Evolutionary conservation across 2,113 vertebrate genomes (phyloP).

Genomic region (Bubo scandiacus): DNA sequence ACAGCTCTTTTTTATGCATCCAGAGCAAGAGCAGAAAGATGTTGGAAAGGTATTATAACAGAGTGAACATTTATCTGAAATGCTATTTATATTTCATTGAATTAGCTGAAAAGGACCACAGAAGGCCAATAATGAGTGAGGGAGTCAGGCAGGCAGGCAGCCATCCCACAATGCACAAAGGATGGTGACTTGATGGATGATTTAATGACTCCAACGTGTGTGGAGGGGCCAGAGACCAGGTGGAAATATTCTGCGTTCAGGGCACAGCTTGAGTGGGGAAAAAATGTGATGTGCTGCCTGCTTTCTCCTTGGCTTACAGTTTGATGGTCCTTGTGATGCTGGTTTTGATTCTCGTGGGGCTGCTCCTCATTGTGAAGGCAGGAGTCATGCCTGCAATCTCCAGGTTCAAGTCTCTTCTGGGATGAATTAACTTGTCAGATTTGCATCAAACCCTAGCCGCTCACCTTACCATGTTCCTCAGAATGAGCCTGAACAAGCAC

Average conservation of each 20-base stretch:
- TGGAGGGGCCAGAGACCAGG: background rate
- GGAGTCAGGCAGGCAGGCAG: slow-evolving; percentile 2
- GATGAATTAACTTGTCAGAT: background rate
- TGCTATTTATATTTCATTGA: slow-evolving; percentile 58
- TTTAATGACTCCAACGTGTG: background rate
- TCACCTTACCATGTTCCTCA: background rate
- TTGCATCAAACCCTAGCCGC: background rate
- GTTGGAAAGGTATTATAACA: background rate
- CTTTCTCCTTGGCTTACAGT: background rate
- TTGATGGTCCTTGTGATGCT: background rate
- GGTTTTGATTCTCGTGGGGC: background rate
- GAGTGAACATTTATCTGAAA: slow-evolving; percentile 3
- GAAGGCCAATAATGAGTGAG: slow-evolving; percentile 24
- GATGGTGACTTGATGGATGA: background rate
- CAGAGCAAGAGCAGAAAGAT: background rate
- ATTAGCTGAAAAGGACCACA: slow-evolving; percentile 1
- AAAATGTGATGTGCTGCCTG: background rate
- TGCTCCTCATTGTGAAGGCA: background rate
- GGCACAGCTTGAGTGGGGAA: background rate
- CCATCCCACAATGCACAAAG: background rate
- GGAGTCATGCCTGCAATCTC: background rate
- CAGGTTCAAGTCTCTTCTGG: background rate
- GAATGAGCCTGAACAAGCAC: background rate
- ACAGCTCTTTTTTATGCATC: background rate
- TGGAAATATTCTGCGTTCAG: background rate